Conservation (phyloP, 2,113 vertebrate species). For the Paradoxurus hermaphroditus region DNA sequence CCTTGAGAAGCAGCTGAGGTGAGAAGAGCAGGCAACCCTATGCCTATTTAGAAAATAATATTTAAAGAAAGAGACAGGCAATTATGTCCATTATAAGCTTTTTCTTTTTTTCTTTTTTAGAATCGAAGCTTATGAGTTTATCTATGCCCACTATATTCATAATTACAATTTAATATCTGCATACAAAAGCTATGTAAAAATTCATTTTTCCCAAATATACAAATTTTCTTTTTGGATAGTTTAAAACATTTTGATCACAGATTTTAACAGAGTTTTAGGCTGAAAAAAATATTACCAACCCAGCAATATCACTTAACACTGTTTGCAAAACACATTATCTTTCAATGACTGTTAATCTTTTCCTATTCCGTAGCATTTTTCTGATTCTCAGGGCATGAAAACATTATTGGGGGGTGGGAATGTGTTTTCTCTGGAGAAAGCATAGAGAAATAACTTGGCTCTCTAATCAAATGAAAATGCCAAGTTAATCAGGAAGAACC, state of each 20-base stretch:
- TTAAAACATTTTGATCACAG: slow-evolving; percentile 89
- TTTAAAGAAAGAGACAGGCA: slow-evolving; percentile 79
- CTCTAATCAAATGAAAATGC: slow-evolving; percentile 70
- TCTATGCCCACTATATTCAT: slow-evolving; percentile 87
- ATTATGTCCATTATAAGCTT: slow-evolving; percentile 82
- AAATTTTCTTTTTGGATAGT: slow-evolving; percentile 88
- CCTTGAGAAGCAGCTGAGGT: not conserved
- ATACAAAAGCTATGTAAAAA: slow-evolving; percentile 92
- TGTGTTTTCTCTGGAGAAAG: slow-evolving; percentile 59
- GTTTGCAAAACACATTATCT: slow-evolving; percentile 81
- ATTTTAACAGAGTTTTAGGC: slow-evolving; percentile 85
- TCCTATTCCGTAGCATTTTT: slow-evolving; percentile 68
- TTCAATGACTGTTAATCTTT: slow-evolving; percentile 75
- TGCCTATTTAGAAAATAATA: not conserved
- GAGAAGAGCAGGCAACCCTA: not conserved
- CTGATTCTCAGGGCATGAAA: slow-evolving; percentile 83
- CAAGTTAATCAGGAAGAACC: slow-evolving; percentile 63
- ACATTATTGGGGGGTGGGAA: slow-evolving; percentile 41
- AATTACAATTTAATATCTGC: slow-evolving; percentile 90
- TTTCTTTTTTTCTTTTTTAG: slow-evolving; percentile 83
- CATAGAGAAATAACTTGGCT: slow-evolving; percentile 72
- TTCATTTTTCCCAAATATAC: slow-evolving; percentile 89
- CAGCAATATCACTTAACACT: slow-evolving; percentile 87
- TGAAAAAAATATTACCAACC: slow-evolving; percentile 87
- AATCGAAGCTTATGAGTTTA: slow-evolving; percentile 88